Evolutionary conservation across 2,888 invertebrate species (phyloP).

Genomic region (Callyntrura sp.): DNA sequence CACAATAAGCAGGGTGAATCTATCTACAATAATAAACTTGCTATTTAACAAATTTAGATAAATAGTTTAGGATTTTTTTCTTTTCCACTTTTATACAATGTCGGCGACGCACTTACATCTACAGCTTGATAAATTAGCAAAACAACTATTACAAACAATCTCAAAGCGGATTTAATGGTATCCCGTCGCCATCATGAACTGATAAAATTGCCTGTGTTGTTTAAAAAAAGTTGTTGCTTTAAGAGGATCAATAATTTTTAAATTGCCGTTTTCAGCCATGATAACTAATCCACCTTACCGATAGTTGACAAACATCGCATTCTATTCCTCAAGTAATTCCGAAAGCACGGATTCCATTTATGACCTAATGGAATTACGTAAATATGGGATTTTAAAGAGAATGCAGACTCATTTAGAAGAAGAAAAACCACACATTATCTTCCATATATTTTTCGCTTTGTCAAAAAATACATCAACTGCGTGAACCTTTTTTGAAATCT

Average conservation of each 20-base stretch:
- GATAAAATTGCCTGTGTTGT: conserved; percentile 23
- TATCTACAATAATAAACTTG: neutral
- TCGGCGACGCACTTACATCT: too few relatives aligned
- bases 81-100: too few relatives aligned
- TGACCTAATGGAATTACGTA: conserved; percentile 52
- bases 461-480: conserved; percentile 4
- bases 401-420: neutral
- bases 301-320: conserved; percentile 71
- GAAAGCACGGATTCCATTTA: conserved; percentile 66
- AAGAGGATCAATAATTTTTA: conserved; percentile 20
- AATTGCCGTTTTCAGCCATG: conserved; percentile 48
- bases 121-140: too few relatives aligned
- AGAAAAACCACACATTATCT: neutral
- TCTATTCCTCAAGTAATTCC: conserved; percentile 36
- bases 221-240: neutral
- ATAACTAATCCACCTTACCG: conserved; percentile 63
- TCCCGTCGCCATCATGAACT: neutral
- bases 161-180: neutral
- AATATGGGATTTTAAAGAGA: conserved; percentile 6
- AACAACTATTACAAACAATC: too few relatives aligned
- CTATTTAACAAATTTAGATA: neutral
- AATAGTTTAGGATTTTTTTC: neutral
- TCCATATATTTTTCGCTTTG: neutral
- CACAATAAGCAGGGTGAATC: neutral
- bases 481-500: conserved; percentile 9